Conservation (phyloP, 2,797 vertebrate genomes). For the Myotis daubentonii region DNA sequence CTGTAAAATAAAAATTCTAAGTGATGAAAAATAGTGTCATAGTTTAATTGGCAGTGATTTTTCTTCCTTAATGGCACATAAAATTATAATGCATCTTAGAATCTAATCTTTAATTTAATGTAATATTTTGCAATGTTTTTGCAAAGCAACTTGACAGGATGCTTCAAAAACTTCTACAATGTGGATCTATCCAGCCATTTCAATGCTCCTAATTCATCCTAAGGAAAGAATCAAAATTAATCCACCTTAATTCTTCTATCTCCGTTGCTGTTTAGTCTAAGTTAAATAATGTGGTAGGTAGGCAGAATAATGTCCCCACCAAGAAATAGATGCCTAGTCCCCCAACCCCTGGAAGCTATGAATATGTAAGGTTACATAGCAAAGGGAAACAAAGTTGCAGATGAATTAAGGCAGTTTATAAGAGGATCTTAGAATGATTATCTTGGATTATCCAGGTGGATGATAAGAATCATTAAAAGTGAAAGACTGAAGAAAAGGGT, state of each 20-base stretch:
- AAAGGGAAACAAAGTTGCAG: neutral
- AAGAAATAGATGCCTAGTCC: neutral
- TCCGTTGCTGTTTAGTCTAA: neutral
- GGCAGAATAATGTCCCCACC: neutral
- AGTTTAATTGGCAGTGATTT: conserved; percentile 36
- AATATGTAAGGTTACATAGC: neutral
- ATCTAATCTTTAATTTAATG: conserved; percentile 24
- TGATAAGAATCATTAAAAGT: neutral
- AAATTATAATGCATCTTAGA: conserved; percentile 48
- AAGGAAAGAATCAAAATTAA: conserved; percentile 43
- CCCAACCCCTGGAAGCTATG: neutral
- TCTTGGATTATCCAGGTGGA: neutral
- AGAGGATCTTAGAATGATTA: neutral
- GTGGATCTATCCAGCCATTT: neutral
- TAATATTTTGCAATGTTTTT: conserved; percentile 11
- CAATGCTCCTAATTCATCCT: neutral
- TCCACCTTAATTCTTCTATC: neutral
- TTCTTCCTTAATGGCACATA: neutral
- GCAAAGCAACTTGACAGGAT: neutral
- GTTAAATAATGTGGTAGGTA: neutral
- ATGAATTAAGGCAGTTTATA: neutral
- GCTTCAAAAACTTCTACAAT: conserved; percentile 27
- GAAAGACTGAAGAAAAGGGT: neutral
- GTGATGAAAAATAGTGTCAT: neutral
- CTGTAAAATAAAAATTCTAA: conserved; percentile 28